Evolutionary conservation across 2,888 invertebrate species (phyloP).

Genomic region (Drosophila affinis): DNA sequence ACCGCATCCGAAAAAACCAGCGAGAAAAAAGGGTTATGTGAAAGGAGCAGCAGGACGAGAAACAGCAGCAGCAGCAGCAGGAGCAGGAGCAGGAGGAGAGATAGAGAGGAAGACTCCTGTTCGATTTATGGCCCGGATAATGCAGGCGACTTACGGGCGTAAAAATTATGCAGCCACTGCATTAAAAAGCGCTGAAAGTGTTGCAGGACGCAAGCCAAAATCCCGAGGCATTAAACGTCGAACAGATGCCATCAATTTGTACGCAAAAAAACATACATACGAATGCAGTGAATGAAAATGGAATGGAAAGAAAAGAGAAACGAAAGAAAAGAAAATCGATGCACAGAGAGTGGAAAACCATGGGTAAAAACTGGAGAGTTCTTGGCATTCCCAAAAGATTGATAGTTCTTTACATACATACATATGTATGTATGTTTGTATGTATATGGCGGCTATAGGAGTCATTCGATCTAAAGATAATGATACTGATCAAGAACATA

Average conservation of each 20-base stretch:
- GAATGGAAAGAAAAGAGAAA: slow-evolving; percentile 5
- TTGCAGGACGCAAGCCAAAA: slow-evolving; percentile 49
- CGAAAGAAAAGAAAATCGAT: neutral
- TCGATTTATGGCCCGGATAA: slow-evolving; percentile 73
- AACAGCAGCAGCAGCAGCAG: neutral
- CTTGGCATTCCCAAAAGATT: neutral
- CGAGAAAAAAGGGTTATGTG: neutral
- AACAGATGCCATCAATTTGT: slow-evolving; percentile 76
- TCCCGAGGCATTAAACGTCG: slow-evolving; percentile 61
- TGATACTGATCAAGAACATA: neutral
- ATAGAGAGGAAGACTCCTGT: slow-evolving; percentile 9
- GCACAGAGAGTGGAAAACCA: neutral
- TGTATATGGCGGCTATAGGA: neutral
- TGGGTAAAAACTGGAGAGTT: neutral
- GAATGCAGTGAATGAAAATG: slow-evolving; percentile 4
- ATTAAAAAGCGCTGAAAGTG: slow-evolving; percentile 60
- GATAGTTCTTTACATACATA: neutral
- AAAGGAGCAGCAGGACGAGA: neutral
- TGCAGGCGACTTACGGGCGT: slow-evolving; percentile 76
- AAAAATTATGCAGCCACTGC: slow-evolving; percentile 74
- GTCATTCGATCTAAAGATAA: no score
- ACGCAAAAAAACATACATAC: slow-evolving; percentile 32
- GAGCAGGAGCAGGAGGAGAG: slow-evolving; percentile 2
- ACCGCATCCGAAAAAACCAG: slow-evolving; percentile 40
- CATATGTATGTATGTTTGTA: no score